A percentile compares a stretch with the other conserved stretches of the same genome.
These are phyloP conservation scores for Enteromius fasciolatus DNA, from an alignment of 2,797 vertebrate species.

Conservation along the genomic window DNA sequence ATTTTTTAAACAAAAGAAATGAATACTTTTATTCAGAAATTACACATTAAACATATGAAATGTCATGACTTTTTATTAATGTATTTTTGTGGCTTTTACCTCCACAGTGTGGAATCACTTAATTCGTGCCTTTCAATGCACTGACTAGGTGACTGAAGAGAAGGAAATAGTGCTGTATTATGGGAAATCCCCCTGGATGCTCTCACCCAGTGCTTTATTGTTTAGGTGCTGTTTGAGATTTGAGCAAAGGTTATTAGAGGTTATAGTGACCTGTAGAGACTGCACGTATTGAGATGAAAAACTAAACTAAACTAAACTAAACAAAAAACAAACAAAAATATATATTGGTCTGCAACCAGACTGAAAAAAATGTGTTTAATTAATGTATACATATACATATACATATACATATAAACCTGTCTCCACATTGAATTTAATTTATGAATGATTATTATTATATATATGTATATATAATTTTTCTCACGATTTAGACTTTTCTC, in stretches of 20 bases:
- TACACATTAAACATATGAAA: background rate
- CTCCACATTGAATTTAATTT: no score
- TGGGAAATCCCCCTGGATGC: constrained; percentile 6
- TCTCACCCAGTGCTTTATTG: background rate
- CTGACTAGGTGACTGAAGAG: background rate
- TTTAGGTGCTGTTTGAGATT: constrained; percentile 10
- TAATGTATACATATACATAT: no score
- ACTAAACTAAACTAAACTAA: background rate
- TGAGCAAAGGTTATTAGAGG: constrained; percentile 16
- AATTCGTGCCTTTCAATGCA: background rate
- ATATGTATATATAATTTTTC: no score
- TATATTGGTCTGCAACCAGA: background rate
- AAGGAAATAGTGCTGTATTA: constrained; percentile 13
- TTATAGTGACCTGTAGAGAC: background rate
- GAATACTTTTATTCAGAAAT: background rate
- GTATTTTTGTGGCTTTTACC: background rate
- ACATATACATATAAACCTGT: no score
- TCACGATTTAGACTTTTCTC: no score
- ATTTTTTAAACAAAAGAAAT: background rate
- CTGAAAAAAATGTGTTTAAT: background rate
- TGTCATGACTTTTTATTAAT: background rate
- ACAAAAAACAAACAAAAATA: background rate
- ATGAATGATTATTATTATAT: no score
- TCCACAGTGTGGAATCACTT: background rate
- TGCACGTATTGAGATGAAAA: background rate